These are phyloP conservation scores for Gymnarchus niloticus DNA, from an alignment of 2,113 vertebrate genomes.

Conservation along the genomic window DNA sequence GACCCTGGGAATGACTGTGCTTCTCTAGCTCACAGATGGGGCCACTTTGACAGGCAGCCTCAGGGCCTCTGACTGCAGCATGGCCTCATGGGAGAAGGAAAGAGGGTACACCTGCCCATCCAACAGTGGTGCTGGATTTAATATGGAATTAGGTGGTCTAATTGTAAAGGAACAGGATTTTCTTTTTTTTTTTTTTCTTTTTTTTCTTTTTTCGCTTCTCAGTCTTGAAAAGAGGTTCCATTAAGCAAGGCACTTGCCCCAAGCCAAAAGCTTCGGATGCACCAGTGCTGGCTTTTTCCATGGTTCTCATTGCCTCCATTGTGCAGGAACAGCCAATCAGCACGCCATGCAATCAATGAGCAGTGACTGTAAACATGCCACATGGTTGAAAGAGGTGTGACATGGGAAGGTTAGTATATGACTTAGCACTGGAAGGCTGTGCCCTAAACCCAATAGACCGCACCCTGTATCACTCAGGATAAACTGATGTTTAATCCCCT, in stretches of 20 bases:
- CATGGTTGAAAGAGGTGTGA: background rate
- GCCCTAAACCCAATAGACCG: background rate
- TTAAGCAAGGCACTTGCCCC: background rate
- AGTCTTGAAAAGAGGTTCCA: background rate
- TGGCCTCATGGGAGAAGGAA: background rate
- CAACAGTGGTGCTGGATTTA: background rate
- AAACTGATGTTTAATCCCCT: background rate
- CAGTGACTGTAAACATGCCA: background rate
- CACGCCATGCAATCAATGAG: background rate
- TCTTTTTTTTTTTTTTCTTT: too few species aligned
- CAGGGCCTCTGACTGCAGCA: background rate
- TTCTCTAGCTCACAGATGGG: slow-evolving; percentile 29
- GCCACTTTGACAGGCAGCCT: slow-evolving; percentile 8
- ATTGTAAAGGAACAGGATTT: background rate
- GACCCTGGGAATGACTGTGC: slow-evolving; percentile 34
- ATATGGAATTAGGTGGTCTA: background rate
- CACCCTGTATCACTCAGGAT: background rate
- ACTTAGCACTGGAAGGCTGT: too few species aligned
- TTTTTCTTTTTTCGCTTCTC: too few species aligned
- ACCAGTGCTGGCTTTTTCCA: too few species aligned
- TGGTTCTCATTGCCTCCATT: background rate
- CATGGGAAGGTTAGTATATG: too few species aligned
- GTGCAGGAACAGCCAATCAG: background rate
- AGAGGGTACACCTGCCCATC: slow-evolving; percentile 26
- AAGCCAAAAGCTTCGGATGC: background rate